Conservation (phyloP, 1,140 invertebrate genomes). For the Periplaneta americana region DNA sequence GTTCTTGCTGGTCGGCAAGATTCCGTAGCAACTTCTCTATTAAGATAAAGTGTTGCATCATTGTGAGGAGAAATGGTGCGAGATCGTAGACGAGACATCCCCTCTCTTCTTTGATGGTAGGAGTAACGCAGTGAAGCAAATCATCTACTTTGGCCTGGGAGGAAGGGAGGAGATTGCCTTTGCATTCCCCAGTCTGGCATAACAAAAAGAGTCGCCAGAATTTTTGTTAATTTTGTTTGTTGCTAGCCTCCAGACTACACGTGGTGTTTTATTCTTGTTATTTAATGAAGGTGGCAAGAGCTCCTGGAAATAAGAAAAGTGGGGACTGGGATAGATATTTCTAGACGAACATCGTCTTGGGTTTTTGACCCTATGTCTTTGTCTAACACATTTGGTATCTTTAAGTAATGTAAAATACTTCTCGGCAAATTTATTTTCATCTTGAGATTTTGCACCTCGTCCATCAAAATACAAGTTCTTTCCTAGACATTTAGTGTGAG, state of each 20-base stretch:
- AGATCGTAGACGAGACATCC: not conserved
- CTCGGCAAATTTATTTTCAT: too few species aligned
- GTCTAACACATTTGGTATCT: too few species aligned
- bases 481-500: too few species aligned
- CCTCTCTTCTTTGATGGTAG: not conserved
- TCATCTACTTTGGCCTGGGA: not conserved
- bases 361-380: too few species aligned
- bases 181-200: not conserved
- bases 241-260: not conserved
- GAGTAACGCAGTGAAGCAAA: not conserved
- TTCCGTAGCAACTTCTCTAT: not conserved
- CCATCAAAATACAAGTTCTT: too few species aligned
- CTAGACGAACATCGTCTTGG: too few species aligned
- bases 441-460: too few species aligned
- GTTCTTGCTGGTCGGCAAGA: not conserved
- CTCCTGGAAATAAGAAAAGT: too few species aligned
- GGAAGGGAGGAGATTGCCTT: not conserved
- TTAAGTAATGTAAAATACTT: too few species aligned
- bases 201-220: not conserved
- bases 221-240: not conserved
- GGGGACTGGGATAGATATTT: too few species aligned
- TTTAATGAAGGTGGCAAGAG: too few species aligned
- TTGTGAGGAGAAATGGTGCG: not conserved
- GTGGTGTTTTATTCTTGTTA: too few species aligned
- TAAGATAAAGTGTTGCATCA: not conserved